Evolutionary conservation across 2,888 invertebrate genomes (phyloP), one percentile per base, ranked within the genome.

Genomic region (Camptogramma bilineatum): DNA sequence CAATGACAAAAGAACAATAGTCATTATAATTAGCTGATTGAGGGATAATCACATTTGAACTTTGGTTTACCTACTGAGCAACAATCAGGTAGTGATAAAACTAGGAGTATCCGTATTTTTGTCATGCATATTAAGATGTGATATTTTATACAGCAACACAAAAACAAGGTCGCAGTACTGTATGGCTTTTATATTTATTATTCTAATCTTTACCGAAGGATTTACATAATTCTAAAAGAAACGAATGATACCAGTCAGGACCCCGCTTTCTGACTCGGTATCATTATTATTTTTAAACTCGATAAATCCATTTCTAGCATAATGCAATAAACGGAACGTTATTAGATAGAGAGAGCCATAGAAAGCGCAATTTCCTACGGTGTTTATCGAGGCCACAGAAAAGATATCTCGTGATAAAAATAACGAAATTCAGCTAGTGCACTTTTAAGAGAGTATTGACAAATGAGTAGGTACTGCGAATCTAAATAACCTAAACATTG

Each of bases 361-460:
- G 34, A 57, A 52, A 53, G 63, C 28, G 21, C 50, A 54, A 64
- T 54, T 64, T 54, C 39, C 21, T 44, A 31, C 42, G n/a, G 46
- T 46, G 52, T 52, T 50, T 47, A 50, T 50, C 28, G 44, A 58
- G 58, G 58, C 31, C 19, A 16, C 19, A 44, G 52, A 59, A 46
- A 58, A 34, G 31, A 34, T 50, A 39, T 17, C 9, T 21, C 5
- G 54, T 2, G 21, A 42, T 19, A 39, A 13, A 39, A 17, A 28
- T 31, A n/a, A 46, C 28, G 16, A 47, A 59, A 51, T n/a, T 7
- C 28, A 28, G 5, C 28, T 28, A 8, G 28, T 28, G 28, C 7
- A 28, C 7, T 28, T 28, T 28, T 5, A 5, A 28, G 28, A 28
- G 7, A 3, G 7, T 13, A 13, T 39, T 13, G 1, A 39, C 34